phyloP scores from a whole-genome alignment of 92 coral and sea anemone species.

The Phymanthus crucifer region DNA sequence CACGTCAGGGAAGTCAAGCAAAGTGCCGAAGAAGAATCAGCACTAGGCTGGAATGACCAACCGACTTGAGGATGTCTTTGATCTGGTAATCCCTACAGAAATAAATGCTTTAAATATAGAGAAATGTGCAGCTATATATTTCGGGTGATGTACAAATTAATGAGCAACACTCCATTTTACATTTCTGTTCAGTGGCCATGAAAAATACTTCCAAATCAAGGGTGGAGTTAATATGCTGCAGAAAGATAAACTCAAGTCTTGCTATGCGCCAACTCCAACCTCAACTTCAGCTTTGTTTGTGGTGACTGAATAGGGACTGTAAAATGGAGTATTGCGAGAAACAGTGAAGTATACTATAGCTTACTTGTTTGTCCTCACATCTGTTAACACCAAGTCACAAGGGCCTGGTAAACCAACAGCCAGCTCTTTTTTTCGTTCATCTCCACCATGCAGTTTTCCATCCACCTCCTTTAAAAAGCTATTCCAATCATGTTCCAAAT shows the following conservation, averaged over 20 bases:
- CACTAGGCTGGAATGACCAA: conserved; percentile 41
- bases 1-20: conserved; percentile 99
- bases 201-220: too few relatives aligned
- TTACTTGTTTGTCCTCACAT: conserved; percentile 71
- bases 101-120: background rate
- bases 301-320: too few relatives aligned
- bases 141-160: too few relatives aligned
- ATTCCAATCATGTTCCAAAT: conserved; percentile 76
- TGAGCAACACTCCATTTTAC: too few relatives aligned
- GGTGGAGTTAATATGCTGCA: too few relatives aligned
- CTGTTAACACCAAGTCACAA: conserved; percentile 56
- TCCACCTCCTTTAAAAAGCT: conserved; percentile 72
- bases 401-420: conserved; percentile 64
- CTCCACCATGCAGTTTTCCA: conserved; percentile 36
- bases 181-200: too few relatives aligned
- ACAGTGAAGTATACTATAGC: too few relatives aligned
- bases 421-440: conserved; percentile 5
- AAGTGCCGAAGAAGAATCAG: conserved; percentile 89
- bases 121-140: background rate
- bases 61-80: conserved; percentile 53
- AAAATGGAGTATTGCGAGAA: too few relatives aligned
- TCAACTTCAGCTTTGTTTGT: too few relatives aligned
- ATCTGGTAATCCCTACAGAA: conserved; percentile 49
- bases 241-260: too few relatives aligned
- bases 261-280: too few relatives aligned